Conservation (phyloP, 2,113 vertebrate genomes). For the Erpornis zantholeuca region DNA sequence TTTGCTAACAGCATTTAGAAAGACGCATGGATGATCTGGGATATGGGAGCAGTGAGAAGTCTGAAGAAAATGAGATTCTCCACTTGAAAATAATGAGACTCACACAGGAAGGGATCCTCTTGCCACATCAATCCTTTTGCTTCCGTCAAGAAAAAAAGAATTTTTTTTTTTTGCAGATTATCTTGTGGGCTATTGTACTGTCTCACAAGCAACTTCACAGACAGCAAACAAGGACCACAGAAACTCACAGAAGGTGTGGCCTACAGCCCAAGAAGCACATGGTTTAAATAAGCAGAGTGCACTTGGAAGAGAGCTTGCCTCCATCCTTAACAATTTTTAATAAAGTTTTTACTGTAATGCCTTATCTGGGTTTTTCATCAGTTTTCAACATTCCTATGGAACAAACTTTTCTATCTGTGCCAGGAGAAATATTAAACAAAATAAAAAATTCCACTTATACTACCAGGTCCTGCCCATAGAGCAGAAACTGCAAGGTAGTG, state of each 20-base stretch:
- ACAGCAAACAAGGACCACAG: background rate
- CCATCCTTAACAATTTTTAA: conserved; percentile 1
- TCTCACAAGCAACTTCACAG: background rate
- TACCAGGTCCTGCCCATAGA: background rate
- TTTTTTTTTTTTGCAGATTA: background rate
- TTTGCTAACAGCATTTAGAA: conserved; percentile 4
- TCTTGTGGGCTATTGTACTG: background rate
- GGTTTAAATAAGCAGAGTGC: background rate
- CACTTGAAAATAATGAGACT: background rate
- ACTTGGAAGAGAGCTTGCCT: background rate
- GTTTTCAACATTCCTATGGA: background rate
- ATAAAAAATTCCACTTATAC: background rate
- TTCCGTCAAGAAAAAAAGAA: background rate
- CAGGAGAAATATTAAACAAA: conserved; percentile 22
- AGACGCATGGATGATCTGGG: background rate
- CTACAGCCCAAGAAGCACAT: background rate
- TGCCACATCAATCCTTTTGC: background rate
- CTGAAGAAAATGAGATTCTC: background rate
- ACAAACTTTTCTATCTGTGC: background rate
- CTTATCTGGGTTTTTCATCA: conserved; percentile 27
- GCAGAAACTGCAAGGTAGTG: background rate
- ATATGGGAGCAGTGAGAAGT: background rate
- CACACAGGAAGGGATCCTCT: background rate
- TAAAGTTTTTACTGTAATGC: conserved; percentile 11
- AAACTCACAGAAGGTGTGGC: background rate